Evolutionary conservation across 1,140 invertebrate species (phyloP).

Genomic region (Papilio aristodemus): DNA sequence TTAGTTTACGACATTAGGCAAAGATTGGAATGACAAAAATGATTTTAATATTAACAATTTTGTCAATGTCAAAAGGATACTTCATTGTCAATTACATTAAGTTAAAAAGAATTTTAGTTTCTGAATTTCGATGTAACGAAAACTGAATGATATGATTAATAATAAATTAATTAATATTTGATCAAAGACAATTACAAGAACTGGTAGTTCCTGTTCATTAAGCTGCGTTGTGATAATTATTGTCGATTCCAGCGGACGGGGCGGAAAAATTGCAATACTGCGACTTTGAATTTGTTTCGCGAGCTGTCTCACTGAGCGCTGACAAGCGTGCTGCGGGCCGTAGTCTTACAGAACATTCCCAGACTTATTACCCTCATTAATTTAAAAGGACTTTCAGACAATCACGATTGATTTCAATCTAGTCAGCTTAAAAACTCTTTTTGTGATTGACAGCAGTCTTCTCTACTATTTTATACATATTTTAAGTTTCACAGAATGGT

Average conservation of each 20-base stretch:
- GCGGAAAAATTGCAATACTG: background rate
- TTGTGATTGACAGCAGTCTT: background rate
- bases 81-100: too few relatives aligned
- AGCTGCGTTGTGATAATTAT: background rate
- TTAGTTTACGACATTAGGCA: too few relatives aligned
- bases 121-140: too few relatives aligned
- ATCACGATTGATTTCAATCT: background rate
- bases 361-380: conserved; percentile 6
- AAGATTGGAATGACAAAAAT: too few relatives aligned
- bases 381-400: background rate
- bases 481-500: background rate
- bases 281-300: background rate
- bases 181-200: background rate
- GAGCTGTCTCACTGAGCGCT: background rate
- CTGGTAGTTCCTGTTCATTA: background rate
- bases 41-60: too few relatives aligned
- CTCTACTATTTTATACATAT: background rate
- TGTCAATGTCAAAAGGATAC: too few relatives aligned
- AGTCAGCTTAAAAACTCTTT: background rate
- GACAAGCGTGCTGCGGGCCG: background rate
- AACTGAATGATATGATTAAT: background rate
- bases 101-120: too few relatives aligned
- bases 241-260: background rate
- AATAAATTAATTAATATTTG: too few relatives aligned
- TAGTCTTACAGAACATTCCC: background rate